Evolutionary conservation across 2,797 vertebrate genomes (phyloP).

Genomic region (Lepidocolaptes lacrymiger): DNA sequence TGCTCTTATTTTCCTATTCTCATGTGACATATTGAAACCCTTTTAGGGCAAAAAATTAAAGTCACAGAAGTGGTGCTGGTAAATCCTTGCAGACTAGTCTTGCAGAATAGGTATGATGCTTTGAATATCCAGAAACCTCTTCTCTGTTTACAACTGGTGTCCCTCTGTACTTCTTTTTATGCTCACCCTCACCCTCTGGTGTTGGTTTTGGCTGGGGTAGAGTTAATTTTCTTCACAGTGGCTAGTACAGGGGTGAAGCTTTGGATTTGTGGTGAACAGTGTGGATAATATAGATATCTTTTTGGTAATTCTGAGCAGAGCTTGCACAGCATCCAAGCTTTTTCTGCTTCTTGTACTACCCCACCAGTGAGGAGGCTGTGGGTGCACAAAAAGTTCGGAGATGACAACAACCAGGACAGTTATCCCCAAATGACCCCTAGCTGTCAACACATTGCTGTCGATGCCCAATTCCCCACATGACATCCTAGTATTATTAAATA

Average conservation of each 20-base stretch:
- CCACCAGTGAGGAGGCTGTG: background rate
- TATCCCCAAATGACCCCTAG: too few species aligned
- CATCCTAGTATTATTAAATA: background rate
- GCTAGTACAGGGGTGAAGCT: background rate
- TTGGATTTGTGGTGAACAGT: background rate
- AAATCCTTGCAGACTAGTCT: background rate
- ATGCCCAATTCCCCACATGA: too few species aligned
- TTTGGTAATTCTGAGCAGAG: background rate
- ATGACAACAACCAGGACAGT: background rate
- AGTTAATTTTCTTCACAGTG: background rate
- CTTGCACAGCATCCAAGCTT: background rate
- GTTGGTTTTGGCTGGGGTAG: background rate
- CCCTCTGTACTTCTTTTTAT: background rate
- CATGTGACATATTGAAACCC: background rate
- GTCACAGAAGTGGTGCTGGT: background rate
- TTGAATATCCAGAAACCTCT: background rate
- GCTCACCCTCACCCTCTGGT: accelerated
- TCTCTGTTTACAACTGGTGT: background rate
- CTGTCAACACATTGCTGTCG: background rate
- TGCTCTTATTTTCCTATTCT: background rate
- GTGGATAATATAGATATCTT: background rate
- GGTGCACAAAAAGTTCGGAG: background rate
- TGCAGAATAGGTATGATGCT: background rate
- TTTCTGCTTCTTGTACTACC: background rate
- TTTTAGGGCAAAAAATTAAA: background rate